Base-by-base conservation (phyloP, 1,140 invertebrate genomes). In the Drosophila bipectinata region DNA sequence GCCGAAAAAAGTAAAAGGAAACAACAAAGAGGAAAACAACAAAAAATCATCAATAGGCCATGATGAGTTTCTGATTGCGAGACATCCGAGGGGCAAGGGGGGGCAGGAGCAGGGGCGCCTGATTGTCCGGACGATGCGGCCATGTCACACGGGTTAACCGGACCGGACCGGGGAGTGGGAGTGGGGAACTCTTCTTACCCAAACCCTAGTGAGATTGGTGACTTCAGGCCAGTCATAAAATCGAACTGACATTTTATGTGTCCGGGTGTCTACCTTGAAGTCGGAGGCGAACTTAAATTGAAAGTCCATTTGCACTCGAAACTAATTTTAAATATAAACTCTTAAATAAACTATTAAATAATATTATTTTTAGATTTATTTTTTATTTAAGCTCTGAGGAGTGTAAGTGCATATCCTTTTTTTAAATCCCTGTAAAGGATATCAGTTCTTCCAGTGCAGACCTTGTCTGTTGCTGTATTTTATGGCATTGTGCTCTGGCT, bases 61-160 rank as follows among this genome's bases (percentile, higher is more conserved):
- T 88, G 83, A 88, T 88, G 83, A 88, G 79, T 88, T 88, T 88
- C 83, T 88, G 83, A 88, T 88, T 88, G 83, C 76, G 76, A 88
- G 83, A 54, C 76, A 18, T 18, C 1, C 18, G 18, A 18, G 18
- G 18, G 18, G 79, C 72, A 49, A 48, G 79, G 75, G 44, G 9
- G 59, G 56, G 58, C 14, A 9, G 41, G 54, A 18, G 37, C 62
- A 69, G 55, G 63, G 66, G n/a, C 53, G 30, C 52, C 52, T 69
- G 63, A 69, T 69, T 69, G 67, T 69, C 67, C 66, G 51, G 68
- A 69, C 66, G 66, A 69, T 69, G 66, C 66, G 66, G 66, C 66
- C 66, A 69, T 69, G 66, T 69, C 66, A 69, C 26, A 30, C 51
- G 67, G 67, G 51, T 69, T 68, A 56, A 37, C 59, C 37, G 34